These are phyloP conservation scores for Orbicella faveolata DNA, from an alignment of 64 coral and sea anemone genomes.

Conservation along the genomic window DNA sequence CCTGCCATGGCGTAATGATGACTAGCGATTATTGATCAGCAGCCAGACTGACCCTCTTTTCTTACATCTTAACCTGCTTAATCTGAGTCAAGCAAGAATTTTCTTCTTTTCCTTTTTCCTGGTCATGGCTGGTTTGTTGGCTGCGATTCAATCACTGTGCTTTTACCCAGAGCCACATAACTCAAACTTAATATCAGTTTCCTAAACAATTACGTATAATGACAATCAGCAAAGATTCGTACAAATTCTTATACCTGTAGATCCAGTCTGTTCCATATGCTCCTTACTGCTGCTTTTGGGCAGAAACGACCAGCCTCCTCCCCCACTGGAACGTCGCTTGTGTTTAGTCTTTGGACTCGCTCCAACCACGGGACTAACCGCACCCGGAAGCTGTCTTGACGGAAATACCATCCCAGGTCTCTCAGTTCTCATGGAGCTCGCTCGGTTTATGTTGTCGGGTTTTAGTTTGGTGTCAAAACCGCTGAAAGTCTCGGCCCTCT, in stretches of 20 bases:
- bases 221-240: too few species aligned
- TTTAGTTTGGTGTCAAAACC: constrained; percentile 85
- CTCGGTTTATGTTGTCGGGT: constrained; percentile 62
- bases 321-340: constrained; percentile 81
- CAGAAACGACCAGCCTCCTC: constrained; percentile 57
- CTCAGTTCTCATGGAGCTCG: constrained; percentile 88
- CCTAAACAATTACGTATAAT: too few species aligned
- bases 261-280: constrained; percentile 45
- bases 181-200: too few species aligned
- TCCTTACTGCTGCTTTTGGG: constrained; percentile 64
- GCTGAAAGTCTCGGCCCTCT: constrained; percentile 92
- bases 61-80: too few species aligned
- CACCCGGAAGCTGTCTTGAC: constrained; percentile 46
- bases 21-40: too few species aligned
- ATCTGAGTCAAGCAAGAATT: too few species aligned
- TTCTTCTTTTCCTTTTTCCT: too few species aligned
- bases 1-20: too few species aligned
- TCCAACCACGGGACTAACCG: background rate
- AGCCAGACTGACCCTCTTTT: too few species aligned
- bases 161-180: too few species aligned
- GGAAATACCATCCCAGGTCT: constrained; percentile 60
- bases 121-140: too few species aligned
- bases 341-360: constrained; percentile 77
- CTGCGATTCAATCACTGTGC: too few species aligned
- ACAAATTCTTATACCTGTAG: constrained; percentile 6